A percentile compares a stretch with the other conserved stretches of the same genome.
Conservation (phyloP, 2,797 vertebrate genomes). For the Pseudochromis fuscus region DNA sequence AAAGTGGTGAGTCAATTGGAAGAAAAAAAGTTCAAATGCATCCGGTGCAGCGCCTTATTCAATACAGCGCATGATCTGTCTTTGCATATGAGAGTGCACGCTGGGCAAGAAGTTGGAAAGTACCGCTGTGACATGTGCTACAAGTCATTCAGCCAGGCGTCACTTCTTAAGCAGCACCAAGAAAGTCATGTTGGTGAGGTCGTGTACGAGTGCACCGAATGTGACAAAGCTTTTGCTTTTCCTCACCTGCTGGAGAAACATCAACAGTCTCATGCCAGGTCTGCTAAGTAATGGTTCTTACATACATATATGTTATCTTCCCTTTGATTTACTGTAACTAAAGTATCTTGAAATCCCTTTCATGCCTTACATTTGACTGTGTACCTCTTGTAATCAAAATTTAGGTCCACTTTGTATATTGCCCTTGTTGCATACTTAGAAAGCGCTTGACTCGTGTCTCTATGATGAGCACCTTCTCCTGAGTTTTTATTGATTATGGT, state of each 20-base stretch:
- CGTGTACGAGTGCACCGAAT: slow-evolving; percentile 89
- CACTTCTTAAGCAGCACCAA: slow-evolving; percentile 82
- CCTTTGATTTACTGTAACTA: slow-evolving; percentile 19
- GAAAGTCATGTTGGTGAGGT: slow-evolving; percentile 87
- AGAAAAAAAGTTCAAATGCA: slow-evolving; percentile 64
- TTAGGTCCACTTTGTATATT: slow-evolving; percentile 31
- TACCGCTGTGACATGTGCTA: slow-evolving; percentile 88
- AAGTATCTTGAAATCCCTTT: slow-evolving; percentile 47
- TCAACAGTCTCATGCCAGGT: slow-evolving; percentile 77
- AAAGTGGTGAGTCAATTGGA: slow-evolving; percentile 25
- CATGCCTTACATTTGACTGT: slow-evolving; percentile 56
- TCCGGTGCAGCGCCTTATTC: slow-evolving; percentile 64
- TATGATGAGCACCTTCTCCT: slow-evolving; percentile 13
- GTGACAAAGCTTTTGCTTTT: slow-evolving; percentile 89
- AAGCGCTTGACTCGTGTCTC: slow-evolving; percentile 8
- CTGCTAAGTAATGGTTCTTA: slow-evolving; percentile 52
- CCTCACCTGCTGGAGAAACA: slow-evolving; percentile 86
- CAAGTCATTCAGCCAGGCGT: slow-evolving; percentile 79
- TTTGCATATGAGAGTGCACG: slow-evolving; percentile 78
- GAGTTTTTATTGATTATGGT: slow-evolving; percentile 36
- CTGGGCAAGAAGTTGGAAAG: slow-evolving; percentile 67
- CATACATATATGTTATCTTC: slow-evolving; percentile 30
- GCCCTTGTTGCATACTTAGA: slow-evolving; percentile 3
- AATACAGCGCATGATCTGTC: slow-evolving; percentile 68
- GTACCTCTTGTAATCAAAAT: slow-evolving; percentile 34